Evolutionary conservation across 1,140 invertebrate genomes (phyloP), one percentile per base, ranked within the genome.

Genomic region (Drosophila busckii): DNA sequence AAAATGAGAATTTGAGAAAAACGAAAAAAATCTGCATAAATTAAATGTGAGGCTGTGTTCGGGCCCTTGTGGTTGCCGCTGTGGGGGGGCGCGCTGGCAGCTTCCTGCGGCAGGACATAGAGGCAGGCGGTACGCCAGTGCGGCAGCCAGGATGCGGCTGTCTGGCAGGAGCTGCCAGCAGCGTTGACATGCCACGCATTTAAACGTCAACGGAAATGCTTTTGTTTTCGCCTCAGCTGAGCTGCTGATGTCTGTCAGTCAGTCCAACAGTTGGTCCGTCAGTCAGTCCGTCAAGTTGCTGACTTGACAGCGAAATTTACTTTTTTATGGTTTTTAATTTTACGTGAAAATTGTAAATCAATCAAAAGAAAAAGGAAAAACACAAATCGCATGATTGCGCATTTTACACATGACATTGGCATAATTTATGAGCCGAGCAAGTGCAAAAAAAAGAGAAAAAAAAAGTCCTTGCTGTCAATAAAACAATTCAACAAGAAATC

Each of bases 191-290:
- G 75, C 69, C 56, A 82, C 75, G 75, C 75, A 82, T 82, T 82
- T 82, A 82, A 82, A 69, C 70, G 65, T 82, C 75, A 82, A 69
- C 75, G 75, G 75, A 82, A 82, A 66, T 70, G 55, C 65, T 75
- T 80, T 80, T 80, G 75, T 80, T 80, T 75, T 80, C 80, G 58
- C n/a, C n/a, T n/a, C n/a, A n/a, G n/a, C n/a, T 73, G 68, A 68
- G 50, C 38, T 26, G 63, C 42, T 44, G 25, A 45, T 44, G 59
- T 37, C 52, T 53, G 34, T 29, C 42, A 12, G 16, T 2, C 38
- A n/a, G 46, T 13, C 4, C 48, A 48, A 48, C 46, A 60, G 55
- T 20, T 4, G 1, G 9, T 17, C 40, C 19, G n/a, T 7, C 4
- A 13, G 34, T n/a, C 31, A 9, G 37, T 22, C 35, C 8, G 32